Conservation (phyloP, 2,113 vertebrate genomes). For the Callipepla californica region DNA sequence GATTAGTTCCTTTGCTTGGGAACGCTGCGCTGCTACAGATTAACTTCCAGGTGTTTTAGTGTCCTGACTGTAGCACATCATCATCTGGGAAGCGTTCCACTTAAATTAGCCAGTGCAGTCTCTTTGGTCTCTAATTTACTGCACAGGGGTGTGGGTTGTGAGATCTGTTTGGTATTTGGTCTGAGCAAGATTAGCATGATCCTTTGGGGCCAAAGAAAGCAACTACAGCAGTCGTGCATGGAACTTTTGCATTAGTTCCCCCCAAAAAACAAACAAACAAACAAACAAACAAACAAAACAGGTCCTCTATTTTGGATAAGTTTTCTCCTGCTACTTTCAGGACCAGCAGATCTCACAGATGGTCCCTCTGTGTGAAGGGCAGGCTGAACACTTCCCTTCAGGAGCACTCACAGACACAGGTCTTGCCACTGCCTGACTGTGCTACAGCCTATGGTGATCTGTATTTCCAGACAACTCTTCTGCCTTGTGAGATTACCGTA, state of each 20-base stretch:
- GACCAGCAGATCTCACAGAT: background rate
- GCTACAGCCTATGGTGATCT: background rate
- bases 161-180: background rate
- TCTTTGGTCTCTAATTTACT: conserved; percentile 14
- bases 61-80: conserved; percentile 8
- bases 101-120: background rate
- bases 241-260: conserved; percentile 19
- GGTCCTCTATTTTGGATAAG: background rate
- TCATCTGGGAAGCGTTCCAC: conserved; percentile 42
- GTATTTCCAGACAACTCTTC: background rate
- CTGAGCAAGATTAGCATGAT: background rate
- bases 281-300: no score
- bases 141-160: background rate
- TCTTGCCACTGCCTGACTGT: background rate
- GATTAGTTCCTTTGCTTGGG: background rate
- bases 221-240: background rate
- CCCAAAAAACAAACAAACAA: background rate
- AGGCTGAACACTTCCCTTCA: background rate
- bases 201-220: conserved; percentile 9
- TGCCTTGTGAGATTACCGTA: background rate
- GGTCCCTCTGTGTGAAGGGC: background rate
- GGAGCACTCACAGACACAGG: background rate
- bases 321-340: conserved; percentile 18
- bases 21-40: background rate
- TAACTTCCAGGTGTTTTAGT: conserved; percentile 14